phyloP scores from a whole-genome alignment of 2,113 vertebrate genomes.

The Taxidea taxus region DNA sequence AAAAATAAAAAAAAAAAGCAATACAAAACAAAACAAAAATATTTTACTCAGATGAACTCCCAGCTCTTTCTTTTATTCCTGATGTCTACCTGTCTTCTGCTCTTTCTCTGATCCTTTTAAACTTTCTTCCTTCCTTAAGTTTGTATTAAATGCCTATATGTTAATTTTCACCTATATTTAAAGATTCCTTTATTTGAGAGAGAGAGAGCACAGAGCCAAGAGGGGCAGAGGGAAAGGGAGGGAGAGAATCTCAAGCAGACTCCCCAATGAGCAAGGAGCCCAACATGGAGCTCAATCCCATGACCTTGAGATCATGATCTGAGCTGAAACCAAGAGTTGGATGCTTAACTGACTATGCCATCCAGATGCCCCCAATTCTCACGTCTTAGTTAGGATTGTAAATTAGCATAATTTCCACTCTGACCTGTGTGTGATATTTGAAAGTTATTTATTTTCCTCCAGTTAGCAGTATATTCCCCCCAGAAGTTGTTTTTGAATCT shows the following conservation, averaged over 20 bases:
- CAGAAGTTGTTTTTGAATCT: neutral
- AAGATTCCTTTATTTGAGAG: neutral
- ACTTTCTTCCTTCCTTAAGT: neutral
- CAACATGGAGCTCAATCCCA: neutral
- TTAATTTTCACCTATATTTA: neutral
- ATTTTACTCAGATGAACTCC: neutral
- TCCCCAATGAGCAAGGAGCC: neutral
- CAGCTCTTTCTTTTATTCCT: neutral
- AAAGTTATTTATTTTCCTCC: neutral
- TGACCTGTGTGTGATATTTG: neutral
- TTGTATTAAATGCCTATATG: neutral
- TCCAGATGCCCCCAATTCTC: neutral
- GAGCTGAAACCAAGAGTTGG: neutral
- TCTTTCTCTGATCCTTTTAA: neutral
- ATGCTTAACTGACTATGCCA: neutral
- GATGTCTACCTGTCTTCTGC: neutral
- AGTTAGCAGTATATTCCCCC: neutral
- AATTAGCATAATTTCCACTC: neutral
- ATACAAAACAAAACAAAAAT: too few species aligned
- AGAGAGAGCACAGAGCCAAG: neutral
- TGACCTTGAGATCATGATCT: neutral
- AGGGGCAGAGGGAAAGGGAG: neutral
- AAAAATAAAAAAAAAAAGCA: too few species aligned
- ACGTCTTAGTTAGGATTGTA: neutral
- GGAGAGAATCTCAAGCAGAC: neutral